Percentiles rank a stretch among this genome's conserved stretches.
Evolutionary conservation across 2,797 vertebrate genomes (phyloP).

Genomic region (Iguana delicatissima): DNA sequence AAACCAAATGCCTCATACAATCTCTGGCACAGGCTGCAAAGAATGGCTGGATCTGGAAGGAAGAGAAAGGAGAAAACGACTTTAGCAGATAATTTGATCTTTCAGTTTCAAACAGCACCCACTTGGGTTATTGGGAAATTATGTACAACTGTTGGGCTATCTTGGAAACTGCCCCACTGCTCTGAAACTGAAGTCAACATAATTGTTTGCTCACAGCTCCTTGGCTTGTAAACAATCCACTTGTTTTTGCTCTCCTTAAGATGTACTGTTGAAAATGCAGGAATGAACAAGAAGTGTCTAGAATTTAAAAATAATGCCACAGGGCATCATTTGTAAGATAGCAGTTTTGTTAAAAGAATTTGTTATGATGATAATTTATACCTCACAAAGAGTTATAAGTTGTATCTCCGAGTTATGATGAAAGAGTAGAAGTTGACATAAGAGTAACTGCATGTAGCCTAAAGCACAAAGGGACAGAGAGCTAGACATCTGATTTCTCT

Average conservation of each 20-base stretch:
- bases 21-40: constrained; percentile 84
- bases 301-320: neutral
- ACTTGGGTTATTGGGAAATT: neutral
- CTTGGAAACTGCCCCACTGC: neutral
- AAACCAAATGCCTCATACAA: constrained; percentile 78
- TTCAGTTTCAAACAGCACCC: constrained; percentile 9
- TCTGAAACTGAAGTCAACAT: neutral
- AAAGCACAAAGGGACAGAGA: neutral
- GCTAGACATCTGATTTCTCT: neutral
- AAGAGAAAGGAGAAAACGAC: constrained; percentile 42
- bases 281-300: neutral
- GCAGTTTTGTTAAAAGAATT: neutral
- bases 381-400: neutral
- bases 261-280: neutral
- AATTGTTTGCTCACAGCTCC: neutral
- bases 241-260: neutral
- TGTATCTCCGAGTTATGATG: neutral
- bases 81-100: constrained; percentile 28
- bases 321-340: neutral
- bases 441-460: neutral
- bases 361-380: neutral
- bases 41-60: constrained; percentile 86
- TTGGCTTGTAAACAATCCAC: neutral
- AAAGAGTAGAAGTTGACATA: neutral
- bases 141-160: neutral